These are phyloP conservation scores for Cheumatopsyche charites DNA, from an alignment of 1,140 invertebrate genomes.

Conservation along the genomic window DNA sequence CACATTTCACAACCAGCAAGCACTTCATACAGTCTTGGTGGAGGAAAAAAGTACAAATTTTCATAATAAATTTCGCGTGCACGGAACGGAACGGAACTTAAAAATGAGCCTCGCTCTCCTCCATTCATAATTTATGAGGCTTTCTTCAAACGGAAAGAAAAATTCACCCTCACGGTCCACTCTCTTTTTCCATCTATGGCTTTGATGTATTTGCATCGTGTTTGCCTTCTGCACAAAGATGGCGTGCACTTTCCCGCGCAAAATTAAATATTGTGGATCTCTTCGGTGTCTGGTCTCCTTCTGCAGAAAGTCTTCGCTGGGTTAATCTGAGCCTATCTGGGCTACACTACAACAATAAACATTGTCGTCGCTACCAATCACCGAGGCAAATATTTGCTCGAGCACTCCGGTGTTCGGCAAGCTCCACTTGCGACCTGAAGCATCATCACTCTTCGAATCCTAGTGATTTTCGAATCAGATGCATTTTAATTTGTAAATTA, in stretches of 20 bases:
- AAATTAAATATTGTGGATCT: too few relatives aligned
- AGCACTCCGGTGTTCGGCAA: constrained; percentile 31
- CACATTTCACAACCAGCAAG: neutral
- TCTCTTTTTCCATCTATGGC: constrained; percentile 35
- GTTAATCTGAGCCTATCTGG: constrained; percentile 30
- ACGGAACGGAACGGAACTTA: constrained; percentile 24
- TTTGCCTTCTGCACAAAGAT: constrained; percentile 22
- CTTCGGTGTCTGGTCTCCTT: too few relatives aligned
- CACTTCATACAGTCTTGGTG: neutral
- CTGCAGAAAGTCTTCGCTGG: neutral
- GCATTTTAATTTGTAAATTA: too few relatives aligned
- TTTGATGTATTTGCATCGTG: constrained; percentile 49
- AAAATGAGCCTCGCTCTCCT: constrained; percentile 43
- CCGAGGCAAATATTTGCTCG: constrained; percentile 46
- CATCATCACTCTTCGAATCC: neutral
- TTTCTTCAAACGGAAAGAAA: constrained; percentile 49
- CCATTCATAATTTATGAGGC: constrained; percentile 49
- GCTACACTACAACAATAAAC: constrained; percentile 44
- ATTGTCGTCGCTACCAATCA: constrained; percentile 46
- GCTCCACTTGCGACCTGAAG: neutral
- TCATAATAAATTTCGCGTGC: constrained; percentile 15
- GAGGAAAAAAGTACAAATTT: constrained; percentile 13
- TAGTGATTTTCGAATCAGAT: too few relatives aligned
- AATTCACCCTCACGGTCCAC: constrained; percentile 44
- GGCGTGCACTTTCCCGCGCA: neutral